Conservation (phyloP, 2,888 invertebrate species). For the Lydus trimaculatus region DNA sequence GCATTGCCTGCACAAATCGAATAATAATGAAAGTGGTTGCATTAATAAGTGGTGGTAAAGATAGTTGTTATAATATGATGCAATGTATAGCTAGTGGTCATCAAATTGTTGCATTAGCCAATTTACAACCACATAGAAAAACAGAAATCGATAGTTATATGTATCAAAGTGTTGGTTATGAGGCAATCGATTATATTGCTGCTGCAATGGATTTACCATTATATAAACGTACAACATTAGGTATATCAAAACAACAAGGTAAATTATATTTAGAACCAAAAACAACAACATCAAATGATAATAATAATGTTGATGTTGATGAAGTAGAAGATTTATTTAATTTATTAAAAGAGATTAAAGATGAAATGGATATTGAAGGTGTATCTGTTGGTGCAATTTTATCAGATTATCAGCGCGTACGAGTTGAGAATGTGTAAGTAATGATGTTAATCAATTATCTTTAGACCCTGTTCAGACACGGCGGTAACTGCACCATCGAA, state of each 20-base stretch:
- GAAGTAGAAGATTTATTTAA: slow-evolving; percentile 97
- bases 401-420: slow-evolving; percentile 97
- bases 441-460: no score
- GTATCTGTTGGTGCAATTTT: slow-evolving; percentile 98
- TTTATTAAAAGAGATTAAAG: slow-evolving; percentile 78
- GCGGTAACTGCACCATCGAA: no score
- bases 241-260: slow-evolving; percentile 81
- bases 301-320: slow-evolving; percentile 73
- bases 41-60: slow-evolving; percentile 97
- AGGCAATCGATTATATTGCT: slow-evolving; percentile 90
- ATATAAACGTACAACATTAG: slow-evolving; percentile 83
- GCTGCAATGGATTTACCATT: slow-evolving; percentile 94
- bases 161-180: slow-evolving; percentile 99
- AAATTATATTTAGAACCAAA: slow-evolving; percentile 78
- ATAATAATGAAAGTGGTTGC: slow-evolving; percentile 84
- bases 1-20: no score
- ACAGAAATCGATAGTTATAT: slow-evolving; percentile 80
- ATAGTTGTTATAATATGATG: slow-evolving; percentile 99
- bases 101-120: slow-evolving; percentile 93
- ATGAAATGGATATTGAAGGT: slow-evolving; percentile 75
- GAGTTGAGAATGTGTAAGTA: slow-evolving; percentile 98
- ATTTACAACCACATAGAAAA: slow-evolving; percentile 86
- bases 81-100: slow-evolving; percentile 97
- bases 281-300: slow-evolving; percentile 39
- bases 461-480: no score